Percentiles rank a stretch among this genome's conserved stretches.
Evolutionary conservation across 2,797 vertebrate species (phyloP).

Genomic region (Gallinago solitaria): DNA sequence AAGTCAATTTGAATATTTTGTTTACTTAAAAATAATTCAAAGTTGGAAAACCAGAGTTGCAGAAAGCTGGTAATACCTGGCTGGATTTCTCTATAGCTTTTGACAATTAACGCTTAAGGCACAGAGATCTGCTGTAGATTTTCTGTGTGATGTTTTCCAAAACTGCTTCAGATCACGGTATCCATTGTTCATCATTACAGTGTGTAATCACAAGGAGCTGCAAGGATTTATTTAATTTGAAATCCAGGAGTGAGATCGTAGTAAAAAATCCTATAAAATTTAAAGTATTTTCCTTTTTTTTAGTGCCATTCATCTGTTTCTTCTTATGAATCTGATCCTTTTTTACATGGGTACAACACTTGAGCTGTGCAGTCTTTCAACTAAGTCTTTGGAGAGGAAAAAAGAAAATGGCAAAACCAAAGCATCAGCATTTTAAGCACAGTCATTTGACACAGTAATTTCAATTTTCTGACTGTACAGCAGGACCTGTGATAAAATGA

Average conservation of each 20-base stretch:
- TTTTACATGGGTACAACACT: not conserved
- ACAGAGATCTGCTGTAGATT: not conserved
- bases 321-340: not conserved
- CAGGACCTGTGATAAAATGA: not conserved
- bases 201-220: not conserved
- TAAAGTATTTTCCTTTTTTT: not conserved
- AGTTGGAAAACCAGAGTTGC: not conserved
- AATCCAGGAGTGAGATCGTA: not conserved
- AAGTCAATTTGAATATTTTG: not conserved
- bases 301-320: not conserved
- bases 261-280: not conserved
- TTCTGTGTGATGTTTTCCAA: not conserved
- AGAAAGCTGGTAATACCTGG: not conserved
- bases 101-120: not conserved
- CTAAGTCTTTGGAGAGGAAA: not conserved
- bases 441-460: not conserved
- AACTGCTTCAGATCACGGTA: not conserved
- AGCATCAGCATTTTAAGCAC: not conserved
- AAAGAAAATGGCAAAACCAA: not conserved
- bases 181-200: rapidly evolving
- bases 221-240: not conserved
- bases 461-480: not conserved
- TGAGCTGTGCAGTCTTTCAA: not conserved
- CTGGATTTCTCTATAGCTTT: not conserved
- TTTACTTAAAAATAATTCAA: not conserved